Evolutionary conservation across 2,797 vertebrate species (phyloP), one percentile per base, ranked within the genome.

Genomic region (Sebastes miniatus): DNA sequence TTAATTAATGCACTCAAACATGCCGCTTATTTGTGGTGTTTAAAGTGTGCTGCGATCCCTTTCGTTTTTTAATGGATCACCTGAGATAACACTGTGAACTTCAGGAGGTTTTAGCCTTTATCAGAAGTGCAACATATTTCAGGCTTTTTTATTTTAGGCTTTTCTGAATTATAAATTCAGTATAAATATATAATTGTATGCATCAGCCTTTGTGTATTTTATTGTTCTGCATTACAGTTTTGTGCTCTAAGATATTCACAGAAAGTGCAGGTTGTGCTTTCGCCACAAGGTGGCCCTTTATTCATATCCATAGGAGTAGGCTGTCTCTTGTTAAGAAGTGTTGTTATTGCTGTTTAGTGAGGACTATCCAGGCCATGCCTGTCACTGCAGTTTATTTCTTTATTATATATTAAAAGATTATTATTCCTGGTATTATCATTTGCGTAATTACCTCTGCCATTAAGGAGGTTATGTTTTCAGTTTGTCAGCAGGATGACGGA

Each of bases 1-100:
- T 76, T 83, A 86, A 87, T 87, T 61, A 85, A 87, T 89, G 77
- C 75, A 74, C 25, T 54, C 56, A 67, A 73, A 84, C 79, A 47
- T 67, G 66, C 61, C 16, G 59, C 77, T 76, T 77, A 73, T 83
- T 86, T 66, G 63, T 73, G 73, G 34, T 25, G 64, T 83, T 80
- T 72, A 67, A 83, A 74, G 70, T 58, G 18, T 31, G 54, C 50
- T 62, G 66, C 24, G 18, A 68, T 80, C 59, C 31, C 6, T 25
- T 77, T 81, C 25, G 34, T 52, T 52, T 67, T 75, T 56, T 56
- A 52, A 10, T 32, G 20, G 69, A 54, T 69, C 24, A 25, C 16
- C 29, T 36, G 16, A 56, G n/a, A 62, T 57, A 0, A 18, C 13
- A 20, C 24, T 43, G 8, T 59, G 22, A 69, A 34, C 52, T 8